These are phyloP conservation scores for Nemoura dubitans DNA, from an alignment of 2,888 invertebrate species.

Conservation along the genomic window DNA sequence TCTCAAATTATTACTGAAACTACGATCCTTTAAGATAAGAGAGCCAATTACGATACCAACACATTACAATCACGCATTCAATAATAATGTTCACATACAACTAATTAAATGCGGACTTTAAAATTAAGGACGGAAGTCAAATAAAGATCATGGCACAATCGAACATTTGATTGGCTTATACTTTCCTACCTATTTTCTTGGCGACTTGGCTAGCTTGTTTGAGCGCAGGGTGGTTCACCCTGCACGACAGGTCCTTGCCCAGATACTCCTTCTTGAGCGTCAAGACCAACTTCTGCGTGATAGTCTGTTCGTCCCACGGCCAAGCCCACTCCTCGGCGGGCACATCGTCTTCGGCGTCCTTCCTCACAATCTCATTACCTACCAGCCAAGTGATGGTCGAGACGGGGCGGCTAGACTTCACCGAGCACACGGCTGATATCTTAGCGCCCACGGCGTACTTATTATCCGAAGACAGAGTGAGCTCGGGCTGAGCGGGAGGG, in stretches of 20 bases:
- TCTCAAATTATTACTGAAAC: background rate
- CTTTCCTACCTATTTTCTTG: background rate
- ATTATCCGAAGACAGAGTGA: background rate
- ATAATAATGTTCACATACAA: background rate
- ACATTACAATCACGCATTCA: background rate
- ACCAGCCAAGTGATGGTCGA: slow-evolving; percentile 27
- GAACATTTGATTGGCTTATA: background rate
- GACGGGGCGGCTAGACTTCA: background rate
- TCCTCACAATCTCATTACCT: slow-evolving; percentile 12
- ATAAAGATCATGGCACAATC: background rate
- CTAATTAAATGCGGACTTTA: background rate
- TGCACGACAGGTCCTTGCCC: slow-evolving; percentile 25
- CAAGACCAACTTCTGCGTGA: slow-evolving; percentile 19
- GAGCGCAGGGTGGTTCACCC: background rate
- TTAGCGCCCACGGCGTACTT: slow-evolving; percentile 17
- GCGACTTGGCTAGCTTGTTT: background rate
- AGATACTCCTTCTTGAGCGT: background rate
- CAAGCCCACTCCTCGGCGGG: slow-evolving; percentile 14
- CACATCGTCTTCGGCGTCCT: background rate
- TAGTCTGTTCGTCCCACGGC: slow-evolving; percentile 13
- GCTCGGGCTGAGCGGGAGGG: background rate
- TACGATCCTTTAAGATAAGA: background rate
- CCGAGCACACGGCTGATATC: slow-evolving; percentile 21
- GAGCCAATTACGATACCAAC: background rate
- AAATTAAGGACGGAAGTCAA: background rate